Conservation (phyloP, 2,797 vertebrate species). For the Enteromius anoplus region DNA sequence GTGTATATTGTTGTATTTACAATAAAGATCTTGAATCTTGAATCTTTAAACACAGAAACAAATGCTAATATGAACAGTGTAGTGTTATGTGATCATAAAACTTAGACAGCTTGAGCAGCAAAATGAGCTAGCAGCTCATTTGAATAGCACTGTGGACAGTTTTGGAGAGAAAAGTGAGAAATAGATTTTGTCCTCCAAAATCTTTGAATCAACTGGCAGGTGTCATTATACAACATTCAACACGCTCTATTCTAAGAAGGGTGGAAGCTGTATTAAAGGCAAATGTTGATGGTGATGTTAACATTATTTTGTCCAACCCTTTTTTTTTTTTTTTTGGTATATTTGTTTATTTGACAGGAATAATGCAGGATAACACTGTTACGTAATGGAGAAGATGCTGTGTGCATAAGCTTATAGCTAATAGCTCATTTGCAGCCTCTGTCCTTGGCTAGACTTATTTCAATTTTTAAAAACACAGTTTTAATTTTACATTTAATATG, state of each 20-base stretch:
- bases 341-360: background rate
- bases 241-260: background rate
- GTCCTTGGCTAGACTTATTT: background rate
- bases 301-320: background rate
- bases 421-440: slow-evolving; percentile 3
- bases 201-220: background rate
- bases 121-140: background rate
- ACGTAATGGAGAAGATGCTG: background rate
- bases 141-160: background rate
- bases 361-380: background rate
- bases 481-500: slow-evolving; percentile 4
- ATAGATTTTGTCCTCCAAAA: background rate
- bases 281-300: background rate
- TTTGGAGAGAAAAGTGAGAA: background rate
- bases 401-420: background rate
- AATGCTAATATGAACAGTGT: background rate
- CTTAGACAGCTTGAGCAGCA: background rate
- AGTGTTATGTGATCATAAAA: background rate
- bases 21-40: too few species aligned
- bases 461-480: background rate
- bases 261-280: background rate
- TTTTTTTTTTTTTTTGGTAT: background rate
- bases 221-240: background rate
- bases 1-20: too few species aligned
- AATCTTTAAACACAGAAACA: background rate